Conservation (phyloP, 92 coral and sea anemone genomes). For the Phymanthus crucifer region DNA sequence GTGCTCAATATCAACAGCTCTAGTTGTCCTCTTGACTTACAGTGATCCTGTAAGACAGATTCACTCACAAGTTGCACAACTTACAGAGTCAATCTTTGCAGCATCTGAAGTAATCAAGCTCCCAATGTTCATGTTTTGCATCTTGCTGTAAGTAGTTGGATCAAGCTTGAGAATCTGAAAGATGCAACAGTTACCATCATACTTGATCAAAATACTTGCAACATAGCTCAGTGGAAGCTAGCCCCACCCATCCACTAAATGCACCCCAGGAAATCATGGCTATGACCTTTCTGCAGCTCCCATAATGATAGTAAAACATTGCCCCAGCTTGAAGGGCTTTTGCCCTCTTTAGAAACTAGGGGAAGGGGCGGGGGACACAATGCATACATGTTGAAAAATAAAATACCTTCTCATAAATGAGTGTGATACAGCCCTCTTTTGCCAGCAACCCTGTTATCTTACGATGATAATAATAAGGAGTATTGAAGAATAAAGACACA, state of each 20-base stretch:
- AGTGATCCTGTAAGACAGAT: not conserved
- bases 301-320: no score
- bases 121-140: slow-evolving; percentile 27
- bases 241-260: no score
- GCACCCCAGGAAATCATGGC: no score
- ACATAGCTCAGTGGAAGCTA: no score
- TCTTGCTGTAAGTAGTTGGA: slow-evolving; percentile 26
- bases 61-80: not conserved
- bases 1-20: no score
- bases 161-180: slow-evolving; percentile 36
- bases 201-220: no score
- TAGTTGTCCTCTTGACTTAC: not conserved
- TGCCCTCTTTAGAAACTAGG: not conserved
- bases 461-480: slow-evolving; percentile 47
- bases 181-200: not conserved
- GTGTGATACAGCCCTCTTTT: slow-evolving; percentile 46
- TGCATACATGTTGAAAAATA: not conserved
- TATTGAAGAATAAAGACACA: slow-evolving; percentile 25
- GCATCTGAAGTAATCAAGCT: slow-evolving; percentile 37
- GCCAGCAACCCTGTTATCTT: slow-evolving; percentile 39
- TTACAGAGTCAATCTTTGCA: slow-evolving; percentile 46
- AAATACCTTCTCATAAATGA: slow-evolving; percentile 34
- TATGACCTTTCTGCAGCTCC: no score
- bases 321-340: no score
- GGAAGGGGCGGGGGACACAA: not conserved